Evolutionary conservation across 2,888 invertebrate species (phyloP).

Genomic region (Hermaeophaga mercurialis): DNA sequence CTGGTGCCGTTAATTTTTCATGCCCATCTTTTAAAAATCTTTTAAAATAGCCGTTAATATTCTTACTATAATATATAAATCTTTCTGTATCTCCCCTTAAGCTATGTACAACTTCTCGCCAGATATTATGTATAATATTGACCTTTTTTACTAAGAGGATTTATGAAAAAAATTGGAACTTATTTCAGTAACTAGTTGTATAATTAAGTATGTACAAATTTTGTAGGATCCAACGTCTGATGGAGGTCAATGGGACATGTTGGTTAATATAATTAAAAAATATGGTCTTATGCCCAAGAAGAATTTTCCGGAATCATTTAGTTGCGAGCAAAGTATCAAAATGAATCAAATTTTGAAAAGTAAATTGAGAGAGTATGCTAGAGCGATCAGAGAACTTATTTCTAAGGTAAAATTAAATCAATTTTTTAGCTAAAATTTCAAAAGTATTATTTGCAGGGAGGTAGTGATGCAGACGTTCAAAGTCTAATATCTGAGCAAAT

Average conservation of each 20-base stretch:
- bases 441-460: constrained; percentile 57
- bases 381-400: constrained; percentile 70
- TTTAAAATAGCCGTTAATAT: too few species aligned
- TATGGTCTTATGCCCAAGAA: constrained; percentile 89
- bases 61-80: too few species aligned
- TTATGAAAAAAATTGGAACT: too few species aligned
- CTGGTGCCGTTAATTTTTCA: too few species aligned
- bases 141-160: constrained; percentile 19
- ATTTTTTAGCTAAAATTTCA: too few species aligned
- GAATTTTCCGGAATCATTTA: constrained; percentile 83
- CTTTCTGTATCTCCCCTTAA: too few species aligned
- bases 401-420: constrained; percentile 50
- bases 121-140: too few species aligned
- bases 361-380: constrained; percentile 84
- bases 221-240: constrained; percentile 79
- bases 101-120: too few species aligned
- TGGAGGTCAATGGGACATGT: constrained; percentile 94
- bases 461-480: constrained; percentile 67
- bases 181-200: too few species aligned
- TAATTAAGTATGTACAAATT: too few species aligned
- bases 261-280: constrained; percentile 83
- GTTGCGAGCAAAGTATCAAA: constrained; percentile 73
- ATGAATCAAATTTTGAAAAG: constrained; percentile 82
- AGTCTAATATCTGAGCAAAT: constrained; percentile 71
- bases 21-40: too few species aligned